Evolutionary conservation across 1,140 invertebrate species (phyloP), one percentile per base, ranked within the genome.

Genomic region (Drosophila ohnishii): DNA sequence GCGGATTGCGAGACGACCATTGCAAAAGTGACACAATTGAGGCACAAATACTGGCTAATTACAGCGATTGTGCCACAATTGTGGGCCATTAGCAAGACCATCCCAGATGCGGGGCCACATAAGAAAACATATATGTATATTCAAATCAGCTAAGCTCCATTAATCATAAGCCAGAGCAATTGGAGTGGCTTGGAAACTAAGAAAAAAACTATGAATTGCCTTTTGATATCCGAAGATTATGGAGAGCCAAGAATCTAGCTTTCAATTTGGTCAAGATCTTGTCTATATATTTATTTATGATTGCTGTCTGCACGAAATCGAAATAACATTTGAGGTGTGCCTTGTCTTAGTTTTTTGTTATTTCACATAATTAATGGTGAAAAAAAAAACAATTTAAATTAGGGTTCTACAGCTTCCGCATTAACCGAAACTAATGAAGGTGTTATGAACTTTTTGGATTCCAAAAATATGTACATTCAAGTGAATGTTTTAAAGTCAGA

Each of bases 351-450:
- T 22, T 45, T 47, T 60, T 75, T 84, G 65, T 81, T 72, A 19
- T 78, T 58, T 22, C 56, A 42, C 65, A 78, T 86, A 86, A 86
- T 86, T 86, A 86, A 86, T 86, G 66, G 69, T 70, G 25, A 53
- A 55, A 61, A 61, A 61, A 59, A 57, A 59, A 57, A 16, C 75
- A 78, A 73, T 79, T 64, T 67, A 47, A 79, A 74, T 83, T 83
- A 56, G 75, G 45, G 35, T 76, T 75, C 53, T 55, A 13, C 16
- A 53, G 75, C 84, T 87, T 87, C 83, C 75, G 73, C 58, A 40
- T 77, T 72, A 34, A 34, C 34, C 30, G 28, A 42, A 40, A 44
- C 57, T 65, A 50, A 78, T 55, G 62, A 64, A 79, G 58, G 50
- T 37, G 34, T 55, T 55, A 37, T 2, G 13, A 7, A 14, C 25